Conservation (phyloP, 2,113 vertebrate species). For the Numenius arquata region DNA sequence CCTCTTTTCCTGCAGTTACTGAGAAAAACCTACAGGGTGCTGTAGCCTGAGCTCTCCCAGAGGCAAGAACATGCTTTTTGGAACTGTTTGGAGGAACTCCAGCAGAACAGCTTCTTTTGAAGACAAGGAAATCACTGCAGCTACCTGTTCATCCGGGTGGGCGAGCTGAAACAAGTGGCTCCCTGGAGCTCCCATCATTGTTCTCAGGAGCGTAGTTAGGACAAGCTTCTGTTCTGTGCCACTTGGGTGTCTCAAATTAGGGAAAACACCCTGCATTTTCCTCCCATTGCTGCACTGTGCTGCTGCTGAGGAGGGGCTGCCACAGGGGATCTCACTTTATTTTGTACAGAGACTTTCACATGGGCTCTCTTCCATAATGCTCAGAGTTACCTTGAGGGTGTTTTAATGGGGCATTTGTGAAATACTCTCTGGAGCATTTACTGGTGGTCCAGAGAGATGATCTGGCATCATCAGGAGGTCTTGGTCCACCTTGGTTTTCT, state of each 20-base stretch:
- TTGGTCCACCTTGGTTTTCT: neutral
- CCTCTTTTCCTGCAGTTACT: neutral
- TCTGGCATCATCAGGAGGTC: neutral
- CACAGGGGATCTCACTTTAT: neutral
- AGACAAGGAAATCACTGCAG: neutral
- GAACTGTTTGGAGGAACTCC: neutral
- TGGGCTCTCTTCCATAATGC: neutral
- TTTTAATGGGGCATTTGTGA: neutral
- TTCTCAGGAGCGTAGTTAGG: neutral
- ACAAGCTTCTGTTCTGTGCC: neutral
- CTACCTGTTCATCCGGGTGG: neutral
- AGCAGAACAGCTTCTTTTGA: neutral
- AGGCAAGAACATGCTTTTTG: neutral
- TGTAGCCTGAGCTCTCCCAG: neutral
- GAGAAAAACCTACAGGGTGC: neutral
- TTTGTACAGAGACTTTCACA: neutral
- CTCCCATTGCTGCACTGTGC: neutral
- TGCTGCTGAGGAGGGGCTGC: neutral
- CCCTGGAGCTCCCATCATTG: neutral
- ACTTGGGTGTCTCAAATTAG: neutral
- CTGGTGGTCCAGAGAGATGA: neutral
- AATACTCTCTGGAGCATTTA: neutral
- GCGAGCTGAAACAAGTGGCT: neutral
- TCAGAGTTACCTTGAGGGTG: fast-evolving
- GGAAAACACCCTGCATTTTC: neutral